Evolutionary conservation across 2,888 invertebrate genomes (phyloP).

Genomic region (Gisinianus flammeolus): DNA sequence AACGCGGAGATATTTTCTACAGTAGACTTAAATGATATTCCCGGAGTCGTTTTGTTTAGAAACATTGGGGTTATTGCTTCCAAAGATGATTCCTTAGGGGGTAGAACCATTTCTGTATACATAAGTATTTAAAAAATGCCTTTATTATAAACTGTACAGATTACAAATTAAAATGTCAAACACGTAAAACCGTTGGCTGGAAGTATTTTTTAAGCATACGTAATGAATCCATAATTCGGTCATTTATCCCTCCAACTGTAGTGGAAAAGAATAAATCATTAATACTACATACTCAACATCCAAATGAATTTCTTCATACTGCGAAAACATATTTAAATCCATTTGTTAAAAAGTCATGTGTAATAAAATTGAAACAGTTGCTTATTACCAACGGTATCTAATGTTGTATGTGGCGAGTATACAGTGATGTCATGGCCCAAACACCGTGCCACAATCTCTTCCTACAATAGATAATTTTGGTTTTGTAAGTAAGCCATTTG

Average conservation of each 20-base stretch:
- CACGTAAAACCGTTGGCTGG: background rate
- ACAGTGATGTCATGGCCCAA: conserved; percentile 84
- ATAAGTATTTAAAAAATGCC: background rate
- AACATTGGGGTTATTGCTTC: conserved; percentile 43
- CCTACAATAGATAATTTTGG: conserved; percentile 66
- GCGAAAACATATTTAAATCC: too few relatives aligned
- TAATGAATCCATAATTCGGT: conserved; percentile 80
- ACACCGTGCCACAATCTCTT: conserved; percentile 78
- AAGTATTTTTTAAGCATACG: conserved; percentile 36
- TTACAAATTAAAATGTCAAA: background rate
- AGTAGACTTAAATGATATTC: conserved; percentile 37
- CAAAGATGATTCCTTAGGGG: background rate
- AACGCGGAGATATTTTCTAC: conserved; percentile 41
- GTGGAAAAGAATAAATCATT: too few relatives aligned
- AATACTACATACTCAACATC: too few relatives aligned
- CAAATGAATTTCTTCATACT: too few relatives aligned
- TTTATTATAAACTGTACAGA: background rate
- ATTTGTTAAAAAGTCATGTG: too few relatives aligned
- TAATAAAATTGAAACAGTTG: too few relatives aligned
- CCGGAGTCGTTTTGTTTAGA: conserved; percentile 21
- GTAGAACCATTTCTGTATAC: conserved; percentile 1
- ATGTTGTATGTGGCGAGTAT: conserved; percentile 91
- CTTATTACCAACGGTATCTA: conserved; percentile 83
- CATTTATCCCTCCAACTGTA: conserved; percentile 88
- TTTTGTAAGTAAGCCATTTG: conserved; percentile 60